Base-by-base conservation (phyloP, 2,797 vertebrate genomes). In the Hafferia zeledoni region DNA sequence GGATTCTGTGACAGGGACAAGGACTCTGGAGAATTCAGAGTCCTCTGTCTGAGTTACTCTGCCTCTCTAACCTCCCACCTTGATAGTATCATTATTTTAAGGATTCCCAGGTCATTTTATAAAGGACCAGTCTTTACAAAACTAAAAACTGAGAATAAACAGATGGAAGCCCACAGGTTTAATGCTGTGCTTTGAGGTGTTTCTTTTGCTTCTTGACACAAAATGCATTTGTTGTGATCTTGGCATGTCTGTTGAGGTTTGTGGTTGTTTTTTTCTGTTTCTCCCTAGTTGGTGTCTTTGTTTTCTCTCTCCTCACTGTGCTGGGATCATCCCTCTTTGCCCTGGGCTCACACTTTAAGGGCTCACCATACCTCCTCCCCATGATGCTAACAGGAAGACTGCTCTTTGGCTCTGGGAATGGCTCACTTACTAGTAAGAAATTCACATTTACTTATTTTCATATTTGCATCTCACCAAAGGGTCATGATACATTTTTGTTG, bases 301-400 rank as follows among this genome's bases (percentile, higher is more conserved):
- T 98, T 17, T 99, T 99, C 97, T 98, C 98, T 43, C 98, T 98
- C 77, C 95, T 98, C 89, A 98, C 98, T 52, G 97, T 98, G 80
- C 74, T 99, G 97, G 98, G 98, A 44, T 98, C 98, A 3, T 97
- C 98, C 17, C 89, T 98, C 81, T 99, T 99, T 85, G 98, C 98
- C 3, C 96, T 99, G 77, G 98, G 98, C 16, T 99, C 98, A 79
- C 98, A 99, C 96, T 99, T 98, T 75, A 98, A 97, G 95, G 98
- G 98, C 69, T 98, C 96, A 0, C 92, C 98, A 2, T 98, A 98
- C 85, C 98, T 99, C 88, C 97, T 99, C 78, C 98, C 98, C 0
- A 92, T 98, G 46, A 99, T 99, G 98, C 97, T 99, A 65, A 98
- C 97, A 0, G 98, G 98, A 55, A 98, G 98, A 24, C 94, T 99